A percentile compares a stretch with the other conserved stretches of the same genome.
Conservation (phyloP, 2,797 vertebrate genomes). For the Naso thynnoides region DNA sequence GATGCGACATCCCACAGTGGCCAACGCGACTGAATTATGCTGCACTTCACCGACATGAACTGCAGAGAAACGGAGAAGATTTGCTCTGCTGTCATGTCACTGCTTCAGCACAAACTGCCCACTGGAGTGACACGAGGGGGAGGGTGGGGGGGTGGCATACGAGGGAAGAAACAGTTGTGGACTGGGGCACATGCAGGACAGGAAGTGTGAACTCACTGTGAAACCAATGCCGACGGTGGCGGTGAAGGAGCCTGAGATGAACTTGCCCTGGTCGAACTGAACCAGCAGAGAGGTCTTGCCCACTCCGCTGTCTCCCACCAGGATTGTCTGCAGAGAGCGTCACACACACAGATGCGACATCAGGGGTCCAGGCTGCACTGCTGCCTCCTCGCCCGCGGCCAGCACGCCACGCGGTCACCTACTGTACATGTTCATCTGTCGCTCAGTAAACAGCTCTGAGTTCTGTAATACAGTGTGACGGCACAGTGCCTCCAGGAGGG, state of each 20-base stretch:
- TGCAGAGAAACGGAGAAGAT: conserved; percentile 35
- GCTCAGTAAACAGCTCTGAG: conserved; percentile 18
- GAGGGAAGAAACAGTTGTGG: too few species aligned
- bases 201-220: conserved; percentile 86
- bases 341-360: conserved; percentile 26
- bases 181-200: not conserved
- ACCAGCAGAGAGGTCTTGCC: conserved; percentile 93
- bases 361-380: conserved; percentile 9
- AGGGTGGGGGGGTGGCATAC: not conserved
- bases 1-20: conserved; percentile 43
- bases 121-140: conserved; percentile 12
- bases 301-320: conserved; percentile 90
- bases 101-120: conserved; percentile 31
- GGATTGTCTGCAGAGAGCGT: conserved; percentile 84
- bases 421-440: conserved; percentile 42
- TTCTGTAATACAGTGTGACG: conserved; percentile 53
- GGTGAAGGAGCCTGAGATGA: conserved; percentile 89
- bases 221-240: conserved; percentile 91
- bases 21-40: conserved; percentile 44
- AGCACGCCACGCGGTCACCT: conserved; percentile 11
- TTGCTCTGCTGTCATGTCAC: conserved; percentile 44
- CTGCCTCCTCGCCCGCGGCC: conserved; percentile 36
- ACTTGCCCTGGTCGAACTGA: conserved; percentile 94
- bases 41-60: conserved; percentile 33
- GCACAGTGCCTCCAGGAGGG: conserved; percentile 22